Conservation (phyloP, 1,140 invertebrate species). For the Teleogryllus occipitalis region DNA sequence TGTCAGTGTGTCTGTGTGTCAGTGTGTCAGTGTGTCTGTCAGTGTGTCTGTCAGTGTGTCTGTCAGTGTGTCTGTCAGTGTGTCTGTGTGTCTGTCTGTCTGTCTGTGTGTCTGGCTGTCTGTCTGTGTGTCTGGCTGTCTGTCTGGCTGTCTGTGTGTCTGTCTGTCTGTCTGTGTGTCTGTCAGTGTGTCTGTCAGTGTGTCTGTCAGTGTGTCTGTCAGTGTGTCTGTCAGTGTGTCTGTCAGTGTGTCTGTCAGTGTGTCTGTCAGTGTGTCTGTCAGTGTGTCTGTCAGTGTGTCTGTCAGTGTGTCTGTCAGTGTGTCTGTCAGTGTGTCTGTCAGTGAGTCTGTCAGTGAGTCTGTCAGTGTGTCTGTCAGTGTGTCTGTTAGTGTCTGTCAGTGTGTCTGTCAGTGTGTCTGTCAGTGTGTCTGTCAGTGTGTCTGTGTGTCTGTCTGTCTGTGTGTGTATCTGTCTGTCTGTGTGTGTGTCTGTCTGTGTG, state of each 20-base stretch:
- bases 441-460: neutral
- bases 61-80: neutral
- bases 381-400: neutral
- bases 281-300: slow-evolving; percentile 14
- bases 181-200: slow-evolving; percentile 12
- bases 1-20: neutral
- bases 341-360: neutral
- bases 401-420: neutral
- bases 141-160: slow-evolving; percentile 10
- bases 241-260: slow-evolving; percentile 14
- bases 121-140: too few species aligned
- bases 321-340: slow-evolving; percentile 14
- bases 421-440: neutral
- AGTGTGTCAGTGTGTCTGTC: neutral
- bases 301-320: slow-evolving; percentile 12
- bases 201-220: slow-evolving; percentile 15
- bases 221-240: slow-evolving; percentile 11
- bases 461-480: neutral
- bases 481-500: neutral
- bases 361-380: neutral
- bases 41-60: neutral
- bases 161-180: neutral
- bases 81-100: neutral
- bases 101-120: too few species aligned
- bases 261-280: slow-evolving; percentile 14